phyloP scores from a whole-genome alignment of 1,140 invertebrate species.

The Acyrthosiphon pisum region DNA sequence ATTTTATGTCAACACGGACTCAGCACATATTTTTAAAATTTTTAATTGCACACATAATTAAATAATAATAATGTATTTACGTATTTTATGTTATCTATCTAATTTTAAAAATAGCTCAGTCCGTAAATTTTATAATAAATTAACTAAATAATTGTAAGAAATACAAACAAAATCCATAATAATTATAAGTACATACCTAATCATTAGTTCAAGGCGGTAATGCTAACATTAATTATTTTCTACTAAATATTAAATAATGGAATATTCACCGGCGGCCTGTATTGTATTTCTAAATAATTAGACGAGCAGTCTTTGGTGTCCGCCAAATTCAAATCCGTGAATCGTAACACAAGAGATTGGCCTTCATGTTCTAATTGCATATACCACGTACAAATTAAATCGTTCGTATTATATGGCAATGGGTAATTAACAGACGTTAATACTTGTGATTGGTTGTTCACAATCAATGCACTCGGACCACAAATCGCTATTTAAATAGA shows the following conservation, averaged over 20 bases:
- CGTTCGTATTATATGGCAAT: not conserved
- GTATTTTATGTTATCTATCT: too few relatives aligned
- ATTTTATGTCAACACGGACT: too few relatives aligned
- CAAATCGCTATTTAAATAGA: not conserved
- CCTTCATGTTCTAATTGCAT: not conserved
- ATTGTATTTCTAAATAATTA: conserved; percentile 38
- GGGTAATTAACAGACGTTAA: conserved; percentile 31
- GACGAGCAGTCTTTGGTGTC: conserved; percentile 1
- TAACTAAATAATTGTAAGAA: too few relatives aligned
- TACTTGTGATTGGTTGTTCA: conserved; percentile 1
- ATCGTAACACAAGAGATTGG: not conserved
- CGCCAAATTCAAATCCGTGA: conserved; percentile 12
- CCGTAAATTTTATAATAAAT: too few relatives aligned
- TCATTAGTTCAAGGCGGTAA: too few relatives aligned
- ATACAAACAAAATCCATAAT: too few relatives aligned
- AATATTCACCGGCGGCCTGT: not conserved
- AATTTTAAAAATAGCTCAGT: too few relatives aligned
- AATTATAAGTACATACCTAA: too few relatives aligned
- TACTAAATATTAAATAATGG: not conserved
- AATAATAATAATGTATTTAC: too few relatives aligned
- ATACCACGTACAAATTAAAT: conserved; percentile 13
- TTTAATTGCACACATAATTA: too few relatives aligned
- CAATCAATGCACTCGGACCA: not conserved
- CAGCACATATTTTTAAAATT: too few relatives aligned
- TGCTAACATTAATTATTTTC: not conserved